phyloP scores from a whole-genome alignment of 2,888 invertebrate genomes.

The Calameuta filiformis region DNA sequence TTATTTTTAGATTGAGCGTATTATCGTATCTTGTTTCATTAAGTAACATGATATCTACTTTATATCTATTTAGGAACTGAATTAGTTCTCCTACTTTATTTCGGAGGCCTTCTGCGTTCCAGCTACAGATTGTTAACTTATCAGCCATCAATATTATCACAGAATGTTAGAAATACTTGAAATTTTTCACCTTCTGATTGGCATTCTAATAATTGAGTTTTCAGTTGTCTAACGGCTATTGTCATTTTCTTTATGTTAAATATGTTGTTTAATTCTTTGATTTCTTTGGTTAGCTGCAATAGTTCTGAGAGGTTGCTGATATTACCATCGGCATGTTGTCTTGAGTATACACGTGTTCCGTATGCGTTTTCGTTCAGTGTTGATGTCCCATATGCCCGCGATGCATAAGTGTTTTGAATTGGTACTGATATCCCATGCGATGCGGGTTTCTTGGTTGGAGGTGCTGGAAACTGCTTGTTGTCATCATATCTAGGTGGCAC shows the following conservation, averaged over 20 bases:
- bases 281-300: too few species aligned
- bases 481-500: too few species aligned
- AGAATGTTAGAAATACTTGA: conserved; percentile 27
- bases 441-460: too few species aligned
- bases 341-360: too few species aligned
- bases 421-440: too few species aligned
- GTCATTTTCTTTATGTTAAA: conserved; percentile 15
- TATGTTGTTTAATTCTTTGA: too few species aligned
- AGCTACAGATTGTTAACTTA: conserved; percentile 25
- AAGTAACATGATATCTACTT: conserved; percentile 29
- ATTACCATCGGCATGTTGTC: too few species aligned
- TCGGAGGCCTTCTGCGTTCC: conserved; percentile 34
- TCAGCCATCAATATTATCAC: conserved; percentile 26
- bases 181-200: conserved; percentile 25
- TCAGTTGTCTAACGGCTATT: conserved; percentile 11
- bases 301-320: too few species aligned
- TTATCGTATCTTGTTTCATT: conserved; percentile 30
- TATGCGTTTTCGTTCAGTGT: too few species aligned
- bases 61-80: conserved; percentile 24
- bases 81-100: conserved; percentile 26
- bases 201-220: conserved; percentile 20
- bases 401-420: too few species aligned
- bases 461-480: too few species aligned
- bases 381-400: too few species aligned
- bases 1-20: conserved; percentile 28